Evolutionary conservation across 2,888 invertebrate species (phyloP).

Genomic region (Dione juno): DNA sequence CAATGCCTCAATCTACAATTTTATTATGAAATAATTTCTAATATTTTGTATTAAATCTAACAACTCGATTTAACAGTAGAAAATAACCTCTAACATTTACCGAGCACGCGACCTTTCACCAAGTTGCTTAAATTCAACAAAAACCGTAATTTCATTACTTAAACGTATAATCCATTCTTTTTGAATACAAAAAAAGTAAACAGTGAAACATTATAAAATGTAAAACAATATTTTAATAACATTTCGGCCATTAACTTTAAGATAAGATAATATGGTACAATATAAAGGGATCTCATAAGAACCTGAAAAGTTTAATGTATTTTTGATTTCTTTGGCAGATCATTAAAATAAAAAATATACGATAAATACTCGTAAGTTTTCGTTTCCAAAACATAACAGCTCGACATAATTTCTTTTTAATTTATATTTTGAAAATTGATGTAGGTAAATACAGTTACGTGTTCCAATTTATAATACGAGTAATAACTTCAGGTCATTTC

Average conservation of each 20-base stretch:
- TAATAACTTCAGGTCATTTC: conserved; percentile 18
- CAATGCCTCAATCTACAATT: too few relatives aligned
- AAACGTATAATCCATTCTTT: not conserved
- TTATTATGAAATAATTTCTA: not conserved
- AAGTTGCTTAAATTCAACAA: not conserved
- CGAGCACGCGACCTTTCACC: not conserved
- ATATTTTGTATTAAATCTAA: not conserved
- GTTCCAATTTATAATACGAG: not conserved
- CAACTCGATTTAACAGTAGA: not conserved
- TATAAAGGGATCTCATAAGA: not conserved
- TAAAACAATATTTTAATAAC: not conserved
- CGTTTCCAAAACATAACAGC: conserved; percentile 7
- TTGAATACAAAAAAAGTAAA: not conserved
- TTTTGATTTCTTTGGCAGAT: conserved; percentile 7
- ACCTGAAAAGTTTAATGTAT: not conserved
- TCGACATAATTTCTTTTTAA: conserved; percentile 11
- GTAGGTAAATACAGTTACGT: conserved; percentile 25
- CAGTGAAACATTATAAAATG: not conserved
- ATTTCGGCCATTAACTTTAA: not conserved
- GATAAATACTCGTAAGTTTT: not conserved
- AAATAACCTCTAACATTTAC: not conserved
- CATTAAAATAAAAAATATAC: conserved; percentile 6
- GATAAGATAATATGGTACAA: not conserved
- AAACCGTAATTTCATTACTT: not conserved
- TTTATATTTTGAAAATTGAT: conserved; percentile 21